phyloP scores from a whole-genome alignment of 2,888 invertebrate genomes.

The Labia minor region DNA sequence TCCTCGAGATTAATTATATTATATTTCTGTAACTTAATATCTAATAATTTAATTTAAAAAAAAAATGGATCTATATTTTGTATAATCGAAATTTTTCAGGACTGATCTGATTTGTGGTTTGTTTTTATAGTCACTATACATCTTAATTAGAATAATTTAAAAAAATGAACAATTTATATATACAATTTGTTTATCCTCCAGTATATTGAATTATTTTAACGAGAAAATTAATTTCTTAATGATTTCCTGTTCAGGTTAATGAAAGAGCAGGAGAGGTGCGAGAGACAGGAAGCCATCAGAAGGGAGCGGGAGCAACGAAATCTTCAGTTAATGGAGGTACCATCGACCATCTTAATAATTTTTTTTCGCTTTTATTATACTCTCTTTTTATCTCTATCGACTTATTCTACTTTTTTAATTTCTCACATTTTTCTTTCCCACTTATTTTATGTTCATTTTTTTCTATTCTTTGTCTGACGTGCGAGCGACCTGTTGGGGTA shows the following conservation, averaged over 20 bases:
- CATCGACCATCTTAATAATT: neutral
- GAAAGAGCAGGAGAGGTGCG: slow-evolving; percentile 65
- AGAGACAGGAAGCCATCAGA: slow-evolving; percentile 71
- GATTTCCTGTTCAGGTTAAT: slow-evolving; percentile 38
- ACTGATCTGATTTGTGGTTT: too few species aligned
- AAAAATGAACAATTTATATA: too few species aligned
- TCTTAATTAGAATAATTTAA: too few species aligned
- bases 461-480: slow-evolving; percentile 37
- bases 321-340: slow-evolving; percentile 79
- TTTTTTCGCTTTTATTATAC: too few species aligned
- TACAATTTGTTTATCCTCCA: too few species aligned
- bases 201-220: too few species aligned
- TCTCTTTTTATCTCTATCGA: neutral
- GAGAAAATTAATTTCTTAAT: too few species aligned
- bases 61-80: neutral
- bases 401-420: slow-evolving; percentile 17
- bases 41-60: too few species aligned
- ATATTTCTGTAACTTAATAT: too few species aligned
- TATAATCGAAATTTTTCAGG: too few species aligned
- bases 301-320: slow-evolving; percentile 70
- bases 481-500: slow-evolving; percentile 35
- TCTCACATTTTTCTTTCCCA: slow-evolving; percentile 25
- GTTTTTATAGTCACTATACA: too few species aligned
- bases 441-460: slow-evolving; percentile 32
- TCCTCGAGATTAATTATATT: too few species aligned